phyloP scores from a whole-genome alignment of 2,797 vertebrate genomes.

The Acrossocheilus wenchowensis region DNA sequence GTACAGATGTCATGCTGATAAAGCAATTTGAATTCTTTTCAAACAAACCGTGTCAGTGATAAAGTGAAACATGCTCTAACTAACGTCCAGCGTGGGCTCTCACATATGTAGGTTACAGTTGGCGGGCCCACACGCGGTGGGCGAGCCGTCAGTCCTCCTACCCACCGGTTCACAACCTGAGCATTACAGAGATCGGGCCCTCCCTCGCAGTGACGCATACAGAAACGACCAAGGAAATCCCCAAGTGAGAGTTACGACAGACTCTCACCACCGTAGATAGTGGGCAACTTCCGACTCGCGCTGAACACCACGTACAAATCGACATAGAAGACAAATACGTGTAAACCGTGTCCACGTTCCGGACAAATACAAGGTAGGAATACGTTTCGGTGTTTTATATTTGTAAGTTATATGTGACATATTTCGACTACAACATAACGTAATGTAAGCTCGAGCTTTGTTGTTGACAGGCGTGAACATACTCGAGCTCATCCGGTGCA shows the following conservation, averaged over 20 bases:
- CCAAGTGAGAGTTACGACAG: slow-evolving; percentile 64
- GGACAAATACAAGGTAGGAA: slow-evolving; percentile 32
- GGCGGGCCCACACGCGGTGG: background rate
- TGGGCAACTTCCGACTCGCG: slow-evolving; percentile 50
- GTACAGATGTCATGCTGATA: background rate
- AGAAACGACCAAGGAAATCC: slow-evolving; percentile 75
- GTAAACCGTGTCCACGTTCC: background rate
- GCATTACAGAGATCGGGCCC: slow-evolving; percentile 36
- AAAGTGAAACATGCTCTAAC: background rate
- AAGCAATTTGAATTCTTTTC: background rate
- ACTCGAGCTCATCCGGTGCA: slow-evolving; percentile 28
- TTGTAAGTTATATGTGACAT: background rate
- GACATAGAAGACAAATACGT: background rate
- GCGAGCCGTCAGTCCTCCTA: background rate
- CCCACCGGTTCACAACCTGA: slow-evolving; percentile 40
- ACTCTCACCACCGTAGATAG: slow-evolving; percentile 70
- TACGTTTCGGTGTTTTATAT: background rate
- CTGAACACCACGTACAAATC: background rate
- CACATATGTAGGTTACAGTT: background rate
- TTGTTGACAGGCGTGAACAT: slow-evolving; percentile 11
- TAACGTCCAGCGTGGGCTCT: slow-evolving; percentile 12
- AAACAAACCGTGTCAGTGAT: background rate
- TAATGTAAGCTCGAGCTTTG: background rate
- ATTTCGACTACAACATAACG: background rate
- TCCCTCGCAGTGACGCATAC: slow-evolving; percentile 67